A percentile compares a stretch with the other conserved stretches of the same genome.
Evolutionary conservation across 2,113 vertebrate genomes (phyloP).

Genomic region (Malurus elegans): DNA sequence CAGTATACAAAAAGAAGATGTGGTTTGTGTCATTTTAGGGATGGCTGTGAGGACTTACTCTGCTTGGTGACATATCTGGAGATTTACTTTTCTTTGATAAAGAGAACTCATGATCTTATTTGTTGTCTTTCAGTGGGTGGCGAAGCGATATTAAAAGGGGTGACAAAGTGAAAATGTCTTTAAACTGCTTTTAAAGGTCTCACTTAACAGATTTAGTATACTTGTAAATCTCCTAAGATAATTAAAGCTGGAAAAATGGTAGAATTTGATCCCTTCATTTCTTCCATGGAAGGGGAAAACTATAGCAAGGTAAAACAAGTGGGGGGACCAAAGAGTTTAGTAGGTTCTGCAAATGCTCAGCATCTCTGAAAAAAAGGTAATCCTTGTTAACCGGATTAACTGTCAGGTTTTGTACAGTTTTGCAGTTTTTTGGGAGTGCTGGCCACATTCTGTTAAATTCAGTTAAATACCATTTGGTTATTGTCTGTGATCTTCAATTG

Average conservation of each 20-base stretch:
- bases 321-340: not conserved
- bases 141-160: not conserved
- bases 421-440: not conserved
- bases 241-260: not conserved
- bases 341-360: not conserved
- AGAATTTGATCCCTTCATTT: not conserved
- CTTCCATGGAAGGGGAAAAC: not conserved
- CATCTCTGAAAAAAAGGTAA: not conserved
- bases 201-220: not conserved
- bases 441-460: not conserved
- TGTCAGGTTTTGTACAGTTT: not conserved
- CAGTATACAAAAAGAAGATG: not conserved
- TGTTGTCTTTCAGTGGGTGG: not conserved
- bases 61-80: not conserved
- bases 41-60: not conserved
- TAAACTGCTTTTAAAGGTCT: not conserved
- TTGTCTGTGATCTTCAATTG: not conserved
- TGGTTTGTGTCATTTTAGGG: not conserved
- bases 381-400: not conserved
- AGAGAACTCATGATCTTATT: not conserved
- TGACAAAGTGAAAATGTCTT: not conserved
- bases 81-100: not conserved
- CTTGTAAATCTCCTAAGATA: not conserved
- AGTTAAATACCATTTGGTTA: not conserved
- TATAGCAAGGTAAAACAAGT: not conserved